Conservation (phyloP, 1,140 invertebrate species). For the Drosophila ohnishii region DNA sequence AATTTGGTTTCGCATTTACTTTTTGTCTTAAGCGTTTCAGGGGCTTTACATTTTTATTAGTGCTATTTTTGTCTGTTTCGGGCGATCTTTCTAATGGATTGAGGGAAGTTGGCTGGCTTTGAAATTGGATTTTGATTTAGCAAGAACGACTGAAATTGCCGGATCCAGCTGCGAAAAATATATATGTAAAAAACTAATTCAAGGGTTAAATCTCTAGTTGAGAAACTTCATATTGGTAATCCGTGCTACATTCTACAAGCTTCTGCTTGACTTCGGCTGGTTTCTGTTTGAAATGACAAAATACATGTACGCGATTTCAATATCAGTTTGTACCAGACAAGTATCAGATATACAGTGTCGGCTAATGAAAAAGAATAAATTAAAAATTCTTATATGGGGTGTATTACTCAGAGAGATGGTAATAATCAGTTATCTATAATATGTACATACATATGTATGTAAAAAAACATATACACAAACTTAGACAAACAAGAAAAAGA, state of each 20-base stretch:
- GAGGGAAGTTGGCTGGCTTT: constrained; percentile 29
- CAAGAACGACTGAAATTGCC: neutral
- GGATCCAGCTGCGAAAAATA: neutral
- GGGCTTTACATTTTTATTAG: constrained; percentile 48
- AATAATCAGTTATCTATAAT: neutral
- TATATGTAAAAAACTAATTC: neutral
- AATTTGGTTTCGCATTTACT: constrained; percentile 37
- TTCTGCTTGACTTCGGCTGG: neutral
- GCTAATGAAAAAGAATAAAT: neutral
- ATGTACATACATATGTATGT: no score
- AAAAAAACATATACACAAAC: neutral
- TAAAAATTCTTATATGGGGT: neutral
- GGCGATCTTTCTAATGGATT: constrained; percentile 55
- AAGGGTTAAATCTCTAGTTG: neutral
- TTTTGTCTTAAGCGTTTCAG: constrained; percentile 33
- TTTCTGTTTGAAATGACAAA: neutral
- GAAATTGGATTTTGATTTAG: constrained; percentile 10
- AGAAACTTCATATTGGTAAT: neutral
- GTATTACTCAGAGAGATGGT: neutral
- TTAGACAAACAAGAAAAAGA: neutral
- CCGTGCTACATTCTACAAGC: neutral
- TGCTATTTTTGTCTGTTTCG: constrained; percentile 24
- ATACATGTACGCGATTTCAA: no score
- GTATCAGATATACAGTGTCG: neutral
- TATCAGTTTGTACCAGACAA: neutral